These are phyloP conservation scores for Andinoacara biseriatus DNA, from an alignment of 2,113 vertebrate genomes.

Conservation along the genomic window DNA sequence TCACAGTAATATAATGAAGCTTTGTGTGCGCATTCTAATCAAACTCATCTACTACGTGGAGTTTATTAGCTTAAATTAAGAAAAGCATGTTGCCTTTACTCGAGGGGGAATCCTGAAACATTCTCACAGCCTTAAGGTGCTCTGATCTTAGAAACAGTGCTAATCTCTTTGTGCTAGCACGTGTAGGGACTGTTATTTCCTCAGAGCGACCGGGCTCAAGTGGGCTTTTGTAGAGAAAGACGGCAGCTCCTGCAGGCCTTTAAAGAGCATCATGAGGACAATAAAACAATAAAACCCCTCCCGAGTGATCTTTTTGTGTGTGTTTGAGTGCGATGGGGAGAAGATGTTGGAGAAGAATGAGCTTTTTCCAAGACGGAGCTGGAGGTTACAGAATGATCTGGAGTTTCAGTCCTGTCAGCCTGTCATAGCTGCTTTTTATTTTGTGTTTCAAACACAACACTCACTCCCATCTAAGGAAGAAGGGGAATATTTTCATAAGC, in stretches of 20 bases:
- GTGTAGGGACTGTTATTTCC: background rate
- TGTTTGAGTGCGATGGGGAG: background rate
- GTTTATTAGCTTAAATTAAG: background rate
- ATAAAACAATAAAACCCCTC: background rate
- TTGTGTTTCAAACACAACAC: background rate
- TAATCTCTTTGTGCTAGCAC: background rate
- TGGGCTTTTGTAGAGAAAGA: background rate
- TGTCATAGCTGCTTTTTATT: background rate
- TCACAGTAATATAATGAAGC: background rate
- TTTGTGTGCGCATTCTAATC: background rate
- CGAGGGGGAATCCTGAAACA: background rate
- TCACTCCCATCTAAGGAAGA: background rate
- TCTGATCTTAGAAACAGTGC: background rate
- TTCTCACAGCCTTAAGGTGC: background rate
- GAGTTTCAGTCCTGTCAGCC: background rate
- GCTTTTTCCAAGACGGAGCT: constrained; percentile 7
- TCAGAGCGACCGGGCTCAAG: background rate
- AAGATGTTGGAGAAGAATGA: background rate
- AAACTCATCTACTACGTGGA: background rate
- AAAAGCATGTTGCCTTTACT: background rate
- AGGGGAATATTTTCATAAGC: background rate
- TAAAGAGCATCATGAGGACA: background rate
- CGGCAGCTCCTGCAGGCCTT: background rate
- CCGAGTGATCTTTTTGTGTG: background rate
- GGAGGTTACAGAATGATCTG: background rate